Evolutionary conservation across 2,888 invertebrate species (phyloP).

Genomic region (Netelia virgata): DNA sequence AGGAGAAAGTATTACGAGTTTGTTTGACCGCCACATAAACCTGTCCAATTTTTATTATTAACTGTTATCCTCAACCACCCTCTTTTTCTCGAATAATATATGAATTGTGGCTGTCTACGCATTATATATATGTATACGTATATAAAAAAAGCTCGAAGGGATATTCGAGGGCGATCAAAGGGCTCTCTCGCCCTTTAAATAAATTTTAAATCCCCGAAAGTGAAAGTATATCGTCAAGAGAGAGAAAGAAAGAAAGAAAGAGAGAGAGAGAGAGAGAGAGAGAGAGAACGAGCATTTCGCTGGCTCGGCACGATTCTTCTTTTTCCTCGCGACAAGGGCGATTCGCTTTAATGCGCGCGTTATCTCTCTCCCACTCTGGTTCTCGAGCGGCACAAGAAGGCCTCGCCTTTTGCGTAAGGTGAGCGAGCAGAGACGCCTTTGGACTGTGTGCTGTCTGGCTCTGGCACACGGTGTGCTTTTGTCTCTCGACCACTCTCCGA

Average conservation of each 20-base stretch:
- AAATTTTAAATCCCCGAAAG: constrained; percentile 45
- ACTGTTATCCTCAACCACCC: constrained; percentile 34
- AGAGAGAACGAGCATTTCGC: constrained; percentile 15
- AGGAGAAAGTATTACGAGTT: constrained; percentile 70
- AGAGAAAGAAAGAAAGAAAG: too few relatives aligned
- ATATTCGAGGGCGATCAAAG: neutral
- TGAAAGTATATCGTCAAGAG: constrained; percentile 38
- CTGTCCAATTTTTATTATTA: constrained; percentile 74
- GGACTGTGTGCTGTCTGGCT: constrained; percentile 18
- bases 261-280: constrained; percentile 42
- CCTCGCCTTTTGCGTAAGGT: constrained; percentile 30
- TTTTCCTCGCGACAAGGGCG: constrained; percentile 54
- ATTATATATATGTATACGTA: neutral
- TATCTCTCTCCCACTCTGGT: constrained; percentile 1
- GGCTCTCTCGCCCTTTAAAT: constrained; percentile 17
- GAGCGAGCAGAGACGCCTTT: constrained; percentile 29
- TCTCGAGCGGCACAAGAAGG: neutral
- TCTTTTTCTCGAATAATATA: constrained; percentile 31
- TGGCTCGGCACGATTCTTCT: constrained; percentile 48
- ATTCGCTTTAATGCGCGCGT: constrained; percentile 50
- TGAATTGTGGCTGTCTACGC: constrained; percentile 13
- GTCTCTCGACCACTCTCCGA: constrained; percentile 66
- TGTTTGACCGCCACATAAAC: constrained; percentile 74
- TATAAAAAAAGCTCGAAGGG: neutral
- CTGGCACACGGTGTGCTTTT: constrained; percentile 70